These are phyloP conservation scores for Synaphobranchus kaupii DNA, from an alignment of 2,797 vertebrate species.

Conservation along the genomic window DNA sequence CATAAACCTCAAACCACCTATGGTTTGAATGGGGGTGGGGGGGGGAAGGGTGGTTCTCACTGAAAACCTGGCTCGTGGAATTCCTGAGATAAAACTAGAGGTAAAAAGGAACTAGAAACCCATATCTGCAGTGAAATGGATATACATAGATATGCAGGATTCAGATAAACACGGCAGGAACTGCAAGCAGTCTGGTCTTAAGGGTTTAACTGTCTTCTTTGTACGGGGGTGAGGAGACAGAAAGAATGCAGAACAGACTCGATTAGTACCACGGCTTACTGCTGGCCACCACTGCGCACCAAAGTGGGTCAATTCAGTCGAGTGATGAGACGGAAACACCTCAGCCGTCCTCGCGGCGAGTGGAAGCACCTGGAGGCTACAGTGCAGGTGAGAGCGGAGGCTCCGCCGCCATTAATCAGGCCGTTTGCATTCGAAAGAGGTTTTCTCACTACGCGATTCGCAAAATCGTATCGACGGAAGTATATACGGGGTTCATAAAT, in stretches of 20 bases:
- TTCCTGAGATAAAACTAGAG: background rate
- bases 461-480: conserved; percentile 8
- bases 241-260: conserved; percentile 23
- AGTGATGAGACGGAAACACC: background rate
- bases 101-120: background rate
- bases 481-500: conserved; percentile 1
- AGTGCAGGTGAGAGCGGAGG: conserved; percentile 12
- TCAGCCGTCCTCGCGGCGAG: background rate
- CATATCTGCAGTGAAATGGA: background rate
- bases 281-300: conserved; percentile 1
- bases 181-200: background rate
- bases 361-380: conserved; percentile 13
- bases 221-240: background rate
- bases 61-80: background rate
- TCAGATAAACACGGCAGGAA: background rate
- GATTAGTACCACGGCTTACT: background rate
- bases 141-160: background rate
- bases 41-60: too few species aligned
- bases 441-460: conserved; percentile 20
- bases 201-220: background rate
- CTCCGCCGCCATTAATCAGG: conserved; percentile 4
- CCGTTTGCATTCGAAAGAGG: background rate
- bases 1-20: background rate
- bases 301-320: conserved; percentile 30
- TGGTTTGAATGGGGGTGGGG: background rate